phyloP scores from a whole-genome alignment of 2,113 vertebrate species.

The Nothocercus nigrocapillus region DNA sequence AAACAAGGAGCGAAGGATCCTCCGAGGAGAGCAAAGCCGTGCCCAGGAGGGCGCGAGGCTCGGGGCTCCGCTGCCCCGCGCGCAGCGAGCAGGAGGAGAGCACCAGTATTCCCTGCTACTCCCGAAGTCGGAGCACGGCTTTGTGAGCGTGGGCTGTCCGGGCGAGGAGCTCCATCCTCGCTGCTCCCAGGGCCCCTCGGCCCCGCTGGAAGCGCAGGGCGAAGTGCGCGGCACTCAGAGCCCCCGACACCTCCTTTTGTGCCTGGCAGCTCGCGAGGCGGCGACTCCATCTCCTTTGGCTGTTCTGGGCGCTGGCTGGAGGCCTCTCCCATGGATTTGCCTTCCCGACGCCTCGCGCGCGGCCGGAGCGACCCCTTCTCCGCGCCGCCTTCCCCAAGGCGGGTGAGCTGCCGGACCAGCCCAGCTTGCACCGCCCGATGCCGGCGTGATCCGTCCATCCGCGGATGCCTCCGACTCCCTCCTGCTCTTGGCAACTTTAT shows the following conservation, averaged over 20 bases:
- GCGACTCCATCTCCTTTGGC: background rate
- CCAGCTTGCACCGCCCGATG: background rate
- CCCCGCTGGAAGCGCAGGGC: background rate
- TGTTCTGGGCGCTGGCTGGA: background rate
- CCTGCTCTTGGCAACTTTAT: background rate
- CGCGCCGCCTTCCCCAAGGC: background rate
- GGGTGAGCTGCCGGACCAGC: background rate
- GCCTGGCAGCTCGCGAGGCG: background rate
- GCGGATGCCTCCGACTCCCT: background rate
- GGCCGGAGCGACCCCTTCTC: background rate
- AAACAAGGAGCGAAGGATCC: background rate
- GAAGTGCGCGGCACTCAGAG: accelerated
- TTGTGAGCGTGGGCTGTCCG: accelerated
- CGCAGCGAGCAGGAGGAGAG: background rate
- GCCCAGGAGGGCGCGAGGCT: background rate
- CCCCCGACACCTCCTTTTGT: accelerated
- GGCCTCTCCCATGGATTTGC: background rate
- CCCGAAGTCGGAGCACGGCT: background rate
- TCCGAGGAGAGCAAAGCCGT: background rate
- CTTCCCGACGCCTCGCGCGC: background rate
- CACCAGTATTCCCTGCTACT: accelerated
- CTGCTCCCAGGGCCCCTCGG: accelerated
- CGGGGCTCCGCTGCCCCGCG: background rate
- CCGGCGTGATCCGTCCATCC: background rate
- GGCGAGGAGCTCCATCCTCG: accelerated